Evolutionary conservation across 2,797 vertebrate genomes (phyloP), one percentile per base, ranked within the genome.

Genomic region (Fratercula arctica): DNA sequence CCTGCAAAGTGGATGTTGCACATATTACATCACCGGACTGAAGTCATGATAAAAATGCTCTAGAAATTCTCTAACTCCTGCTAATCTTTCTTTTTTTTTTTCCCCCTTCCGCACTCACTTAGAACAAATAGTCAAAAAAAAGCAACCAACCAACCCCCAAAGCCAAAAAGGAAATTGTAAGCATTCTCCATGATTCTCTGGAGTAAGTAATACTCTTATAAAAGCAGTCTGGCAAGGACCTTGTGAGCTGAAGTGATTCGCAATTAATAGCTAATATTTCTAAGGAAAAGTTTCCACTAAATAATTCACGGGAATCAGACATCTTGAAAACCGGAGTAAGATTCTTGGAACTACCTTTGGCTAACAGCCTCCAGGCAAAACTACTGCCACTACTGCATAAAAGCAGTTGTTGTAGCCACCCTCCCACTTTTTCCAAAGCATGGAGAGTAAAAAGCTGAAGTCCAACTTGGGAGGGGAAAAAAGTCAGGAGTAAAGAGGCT

Each of bases 261-360:
- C 33, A 89, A 90, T 43, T 70, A 90, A 95, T 74, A 37, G 35
- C 31, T 77, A 89, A 31, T 68, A 89, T 74, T 94, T 69, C 64
- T 59, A 90, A 70, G 24, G 68, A 92, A 93, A 93, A 96, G 37
- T 78, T 82, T 92, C 91, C 67, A 82, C 61, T 69, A 89, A 91
- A 84, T 50, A 89, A 75, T 11, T 85, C 16, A 25, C 1, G 0
- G 61, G 41, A 75, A 88, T 67, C 13, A 16, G 63, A 76, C 48
- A 67, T 84, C 74, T 86, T 79, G 69, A 57, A 78, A 92, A 85
- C 7, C 10, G 3, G 69, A 87, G 20, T 23, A n/a, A 69, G 79
- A 48, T 41, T 79, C n/a, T 13, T 53, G 56, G 54, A 91, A 91
- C 21, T 12, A 53, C 37, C 33, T 48, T 12, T n/a, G n/a, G 29